Evolutionary conservation across 2,888 invertebrate species (phyloP).

Genomic region (Nymphalis polychloros): DNA sequence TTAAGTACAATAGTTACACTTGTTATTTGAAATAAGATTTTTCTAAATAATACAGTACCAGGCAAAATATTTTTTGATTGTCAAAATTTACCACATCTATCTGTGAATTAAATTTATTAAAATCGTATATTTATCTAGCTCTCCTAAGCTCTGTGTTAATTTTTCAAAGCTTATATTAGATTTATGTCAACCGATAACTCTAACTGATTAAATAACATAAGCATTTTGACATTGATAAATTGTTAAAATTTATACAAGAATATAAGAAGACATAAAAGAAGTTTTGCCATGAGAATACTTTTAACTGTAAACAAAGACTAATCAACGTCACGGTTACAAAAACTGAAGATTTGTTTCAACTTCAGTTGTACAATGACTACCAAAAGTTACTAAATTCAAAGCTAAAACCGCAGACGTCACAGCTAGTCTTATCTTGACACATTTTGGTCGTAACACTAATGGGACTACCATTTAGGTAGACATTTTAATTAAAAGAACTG

Average conservation of each 20-base stretch:
- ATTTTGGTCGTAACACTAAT: constrained; percentile 14
- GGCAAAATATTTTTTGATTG: too few species aligned
- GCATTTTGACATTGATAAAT: background rate
- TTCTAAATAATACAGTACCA: too few species aligned
- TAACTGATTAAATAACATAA: too few species aligned
- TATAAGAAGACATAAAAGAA: background rate
- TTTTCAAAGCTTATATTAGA: too few species aligned
- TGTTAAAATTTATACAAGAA: background rate
- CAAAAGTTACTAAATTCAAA: constrained; percentile 8
- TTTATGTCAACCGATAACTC: too few species aligned
- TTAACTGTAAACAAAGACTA: constrained; percentile 5
- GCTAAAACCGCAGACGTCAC: constrained; percentile 6
- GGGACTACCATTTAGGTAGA: constrained; percentile 7
- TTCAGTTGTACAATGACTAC: background rate
- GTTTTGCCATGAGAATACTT: background rate
- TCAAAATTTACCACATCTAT: too few species aligned
- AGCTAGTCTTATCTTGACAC: constrained; percentile 9
- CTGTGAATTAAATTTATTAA: too few species aligned
- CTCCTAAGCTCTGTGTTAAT: too few species aligned
- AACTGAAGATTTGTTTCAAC: constrained; percentile 3
- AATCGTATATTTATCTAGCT: too few species aligned
- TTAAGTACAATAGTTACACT: background rate
- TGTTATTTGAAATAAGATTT: too few species aligned
- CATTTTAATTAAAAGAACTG: constrained; percentile 10
- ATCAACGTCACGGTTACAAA: constrained; percentile 12